Conservation (phyloP, 1,140 invertebrate species). For the Hydropsyche tenuis region DNA sequence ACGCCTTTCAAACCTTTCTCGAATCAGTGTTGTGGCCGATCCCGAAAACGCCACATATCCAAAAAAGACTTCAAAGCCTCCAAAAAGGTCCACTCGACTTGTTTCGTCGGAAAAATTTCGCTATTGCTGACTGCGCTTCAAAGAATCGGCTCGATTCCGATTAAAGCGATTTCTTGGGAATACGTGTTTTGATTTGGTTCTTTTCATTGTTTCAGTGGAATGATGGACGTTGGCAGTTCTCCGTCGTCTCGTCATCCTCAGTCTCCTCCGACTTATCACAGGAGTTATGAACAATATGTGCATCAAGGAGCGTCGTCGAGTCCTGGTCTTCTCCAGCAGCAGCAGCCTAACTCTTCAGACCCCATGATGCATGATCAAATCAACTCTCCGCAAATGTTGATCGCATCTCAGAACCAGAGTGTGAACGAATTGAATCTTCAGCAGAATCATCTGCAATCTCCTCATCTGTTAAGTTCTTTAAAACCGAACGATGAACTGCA, state of each 20-base stretch:
- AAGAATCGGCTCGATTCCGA: not conserved
- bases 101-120: too few relatives aligned
- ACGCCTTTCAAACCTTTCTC: too few relatives aligned
- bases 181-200: not conserved
- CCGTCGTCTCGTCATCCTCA: slow-evolving; percentile 52
- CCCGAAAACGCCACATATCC: too few relatives aligned
- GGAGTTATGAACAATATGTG: slow-evolving; percentile 62
- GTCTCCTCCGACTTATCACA: slow-evolving; percentile 60
- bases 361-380: slow-evolving; percentile 40
- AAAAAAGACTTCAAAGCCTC: too few relatives aligned
- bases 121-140: too few relatives aligned
- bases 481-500: slow-evolving; percentile 45
- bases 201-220: slow-evolving; percentile 52
- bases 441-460: slow-evolving; percentile 45
- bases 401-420: slow-evolving; percentile 30
- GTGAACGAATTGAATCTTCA: slow-evolving; percentile 40
- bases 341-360: not conserved
- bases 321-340: slow-evolving; percentile 54
- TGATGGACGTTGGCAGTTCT: slow-evolving; percentile 60
- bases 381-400: slow-evolving; percentile 11
- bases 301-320: slow-evolving; percentile 60
- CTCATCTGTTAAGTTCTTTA: slow-evolving; percentile 41
- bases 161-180: not conserved
- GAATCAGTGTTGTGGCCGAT: too few relatives aligned
- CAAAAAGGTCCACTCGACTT: too few relatives aligned